Base-by-base conservation (phyloP, 2,113 vertebrate genomes). In the Peromyscus maniculatus region DNA sequence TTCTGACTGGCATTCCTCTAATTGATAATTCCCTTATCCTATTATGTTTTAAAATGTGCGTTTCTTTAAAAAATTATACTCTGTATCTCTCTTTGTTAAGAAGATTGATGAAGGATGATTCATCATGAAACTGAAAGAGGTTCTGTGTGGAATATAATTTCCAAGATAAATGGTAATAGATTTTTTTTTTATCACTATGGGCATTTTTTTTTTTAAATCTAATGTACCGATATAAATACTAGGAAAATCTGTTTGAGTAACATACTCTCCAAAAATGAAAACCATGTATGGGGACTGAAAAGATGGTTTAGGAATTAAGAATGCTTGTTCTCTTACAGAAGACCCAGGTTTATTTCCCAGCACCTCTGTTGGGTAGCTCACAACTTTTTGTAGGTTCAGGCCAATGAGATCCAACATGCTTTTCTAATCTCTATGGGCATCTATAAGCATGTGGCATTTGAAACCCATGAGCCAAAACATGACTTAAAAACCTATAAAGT, bases 181-280 rank as follows among this genome's bases (percentile, higher is more conserved):
- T 90, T 94, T 96, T 52, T 95, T 94, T 96, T 52, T 93, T 95
- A 88, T 90, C 31, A 96, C 31, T 92, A 80, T 84, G 55, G 43
- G 36, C n/a, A 97, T 97, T 75, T 13, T 90, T 96, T 96, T n/a
- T 82, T 96, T 93, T n/a, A 26, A 90, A 91, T 46, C n/a, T 91
- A 83, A 67, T 49, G 26, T 82, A 80, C 52, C 7, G 13, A 94
- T 74, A n/a, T 75, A 92, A 67, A 52, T 84, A 94, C 87, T 15
- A 57, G 33, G 64, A 84, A 26, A 52, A 59, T 82, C 59, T 94
- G 24, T 93, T 93, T 97, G 71, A 87, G 64, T 92, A 91, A 52
- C 75, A 64, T 36, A 66, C 33, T 96, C 80, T 94, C 91, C 69
- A 86, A 82, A 52, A 87, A 89, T 59, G 15, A 49, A 95, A 95